Percentiles rank a stretch among this genome's conserved stretches.
phyloP scores from a whole-genome alignment of 2,888 invertebrate genomes.

The Nezara viridula region DNA sequence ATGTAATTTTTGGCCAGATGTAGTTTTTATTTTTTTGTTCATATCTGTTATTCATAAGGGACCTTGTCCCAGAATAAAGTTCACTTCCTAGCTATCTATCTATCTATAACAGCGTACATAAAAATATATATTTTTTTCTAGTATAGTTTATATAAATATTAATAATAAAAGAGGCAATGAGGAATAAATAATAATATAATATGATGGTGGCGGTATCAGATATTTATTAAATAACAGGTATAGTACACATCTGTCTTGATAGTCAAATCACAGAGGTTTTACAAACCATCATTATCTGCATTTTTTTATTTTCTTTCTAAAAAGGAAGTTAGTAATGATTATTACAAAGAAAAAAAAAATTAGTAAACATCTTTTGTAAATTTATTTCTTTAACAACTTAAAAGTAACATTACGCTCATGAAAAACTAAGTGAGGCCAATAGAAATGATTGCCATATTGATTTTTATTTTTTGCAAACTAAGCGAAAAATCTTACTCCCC shows the following conservation, averaged over 20 bases:
- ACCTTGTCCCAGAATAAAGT: too few relatives aligned
- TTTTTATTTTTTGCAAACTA: background rate
- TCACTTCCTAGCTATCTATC: too few relatives aligned
- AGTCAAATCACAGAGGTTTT: constrained; percentile 58
- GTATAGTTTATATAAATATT: background rate
- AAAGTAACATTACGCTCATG: background rate
- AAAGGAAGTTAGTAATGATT: constrained; percentile 44
- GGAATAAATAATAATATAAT: constrained; percentile 14
- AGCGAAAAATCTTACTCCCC: constrained; percentile 26
- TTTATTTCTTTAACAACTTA: background rate
- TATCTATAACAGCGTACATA: background rate
- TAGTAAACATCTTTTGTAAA: constrained; percentile 30
- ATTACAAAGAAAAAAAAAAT: background rate
- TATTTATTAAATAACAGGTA: constrained; percentile 60
- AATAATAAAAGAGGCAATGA: background rate
- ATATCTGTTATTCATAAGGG: too few relatives aligned
- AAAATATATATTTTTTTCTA: background rate
- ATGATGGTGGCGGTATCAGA: constrained; percentile 50
- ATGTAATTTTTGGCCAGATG: too few relatives aligned
- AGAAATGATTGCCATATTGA: constrained; percentile 37
- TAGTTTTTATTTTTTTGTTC: too few relatives aligned
- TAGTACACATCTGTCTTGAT: constrained; percentile 49
- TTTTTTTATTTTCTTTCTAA: constrained; percentile 55
- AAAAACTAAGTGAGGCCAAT: constrained; percentile 8
- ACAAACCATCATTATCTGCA: constrained; percentile 56